A percentile compares a stretch with the other conserved stretches of the same genome.
phyloP scores from a whole-genome alignment of 2,797 vertebrate species.

The Cichlasoma orientale region DNA sequence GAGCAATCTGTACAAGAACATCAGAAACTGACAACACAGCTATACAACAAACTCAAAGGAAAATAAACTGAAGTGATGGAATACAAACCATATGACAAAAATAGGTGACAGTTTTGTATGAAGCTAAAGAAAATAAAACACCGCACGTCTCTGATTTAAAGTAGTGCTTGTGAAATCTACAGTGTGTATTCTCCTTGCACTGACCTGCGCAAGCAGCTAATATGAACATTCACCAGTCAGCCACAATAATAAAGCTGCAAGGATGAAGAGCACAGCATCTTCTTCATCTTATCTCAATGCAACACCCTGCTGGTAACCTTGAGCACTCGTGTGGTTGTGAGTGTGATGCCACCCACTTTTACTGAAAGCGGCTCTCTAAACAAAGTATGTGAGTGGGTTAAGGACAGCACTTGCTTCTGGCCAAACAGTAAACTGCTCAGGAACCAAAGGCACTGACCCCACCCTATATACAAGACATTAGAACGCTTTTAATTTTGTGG shows the following conservation, averaged over 20 bases:
- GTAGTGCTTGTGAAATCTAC: neutral
- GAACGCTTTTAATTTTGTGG: neutral
- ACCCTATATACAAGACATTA: neutral
- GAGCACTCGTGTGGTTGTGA: neutral
- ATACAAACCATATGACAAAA: conserved; percentile 22
- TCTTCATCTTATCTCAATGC: neutral
- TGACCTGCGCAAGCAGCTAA: neutral
- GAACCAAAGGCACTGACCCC: neutral
- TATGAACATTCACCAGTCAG: conserved; percentile 4
- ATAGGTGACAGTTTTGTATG: neutral
- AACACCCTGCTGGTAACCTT: neutral
- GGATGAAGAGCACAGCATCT: neutral
- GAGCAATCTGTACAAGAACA: conserved; percentile 26
- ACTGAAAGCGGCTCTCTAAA: neutral
- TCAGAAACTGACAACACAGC: conserved; percentile 21
- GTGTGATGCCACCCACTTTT: neutral
- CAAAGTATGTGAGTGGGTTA: neutral
- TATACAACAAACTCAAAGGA: conserved; percentile 39
- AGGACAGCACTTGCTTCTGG: neutral
- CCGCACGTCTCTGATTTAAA: neutral
- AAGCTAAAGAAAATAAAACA: conserved; percentile 1
- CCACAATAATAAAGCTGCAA: neutral
- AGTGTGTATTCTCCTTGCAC: neutral
- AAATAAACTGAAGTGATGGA: conserved; percentile 15
- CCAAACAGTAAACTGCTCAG: neutral